Conservation (phyloP, 1,140 invertebrate genomes). For the Pectinophora gossypiella region DNA sequence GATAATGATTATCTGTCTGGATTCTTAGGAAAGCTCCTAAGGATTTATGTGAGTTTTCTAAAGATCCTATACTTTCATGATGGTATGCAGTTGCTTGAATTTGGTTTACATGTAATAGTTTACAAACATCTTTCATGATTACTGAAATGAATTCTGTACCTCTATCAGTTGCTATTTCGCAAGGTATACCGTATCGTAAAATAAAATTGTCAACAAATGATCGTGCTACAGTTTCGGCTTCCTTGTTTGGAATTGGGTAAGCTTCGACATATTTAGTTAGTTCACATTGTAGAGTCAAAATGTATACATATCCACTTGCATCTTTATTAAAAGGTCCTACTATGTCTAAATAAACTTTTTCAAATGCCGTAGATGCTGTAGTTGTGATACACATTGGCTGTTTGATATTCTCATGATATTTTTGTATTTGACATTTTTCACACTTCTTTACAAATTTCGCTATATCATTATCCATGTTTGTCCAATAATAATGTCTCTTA, state of each 20-base stretch:
- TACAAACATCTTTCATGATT: conserved; percentile 20
- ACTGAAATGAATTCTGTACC: conserved; percentile 25
- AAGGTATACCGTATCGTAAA: conserved; percentile 22
- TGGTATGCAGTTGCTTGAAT: too few species aligned
- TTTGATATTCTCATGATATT: conserved; percentile 20
- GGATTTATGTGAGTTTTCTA: too few species aligned
- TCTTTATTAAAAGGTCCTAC: conserved; percentile 15
- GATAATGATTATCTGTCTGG: too few species aligned
- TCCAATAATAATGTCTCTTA: conserved; percentile 23
- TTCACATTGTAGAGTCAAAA: conserved; percentile 17
- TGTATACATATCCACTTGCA: conserved; percentile 10
- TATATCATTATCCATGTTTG: conserved; percentile 14
- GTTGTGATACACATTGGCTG: conserved; percentile 18
- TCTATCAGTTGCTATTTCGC: conserved; percentile 19
- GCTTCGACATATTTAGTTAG: conserved; percentile 22
- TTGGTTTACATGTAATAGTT: too few species aligned
- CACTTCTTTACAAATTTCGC: conserved; percentile 11
- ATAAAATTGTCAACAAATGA: conserved; percentile 28
- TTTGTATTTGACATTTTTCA: conserved; percentile 15
- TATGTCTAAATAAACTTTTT: conserved; percentile 17
- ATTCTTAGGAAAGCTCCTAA: too few species aligned
- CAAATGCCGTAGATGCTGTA: conserved; percentile 11
- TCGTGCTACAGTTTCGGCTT: conserved; percentile 20
- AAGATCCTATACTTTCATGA: too few species aligned
- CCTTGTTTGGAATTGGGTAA: conserved; percentile 20